Percentiles rank a stretch among this genome's conserved stretches.
phyloP scores from a whole-genome alignment of 1,140 invertebrate species.

The Platyscapa corneri region DNA sequence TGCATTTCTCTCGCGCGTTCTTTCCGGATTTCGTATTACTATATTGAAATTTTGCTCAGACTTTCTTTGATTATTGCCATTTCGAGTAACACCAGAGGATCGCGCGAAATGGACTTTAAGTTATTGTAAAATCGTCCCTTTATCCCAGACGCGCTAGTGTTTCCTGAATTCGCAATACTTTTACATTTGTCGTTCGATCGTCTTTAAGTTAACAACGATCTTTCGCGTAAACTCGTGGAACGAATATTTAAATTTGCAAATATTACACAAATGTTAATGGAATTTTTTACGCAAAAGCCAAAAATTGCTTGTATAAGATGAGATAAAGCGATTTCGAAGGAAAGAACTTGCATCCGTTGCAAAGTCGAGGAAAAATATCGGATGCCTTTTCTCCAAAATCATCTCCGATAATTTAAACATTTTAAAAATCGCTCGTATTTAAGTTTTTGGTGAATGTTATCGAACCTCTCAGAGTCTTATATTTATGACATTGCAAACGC shows the following conservation, averaged over 20 bases:
- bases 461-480: not conserved
- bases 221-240: not conserved
- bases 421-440: not conserved
- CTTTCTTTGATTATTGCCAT: too few species aligned
- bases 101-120: too few species aligned
- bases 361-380: not conserved
- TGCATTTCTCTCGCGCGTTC: too few species aligned
- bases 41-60: too few species aligned
- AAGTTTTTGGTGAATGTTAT: not conserved
- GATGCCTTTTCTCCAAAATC: not conserved
- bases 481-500: not conserved
- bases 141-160: too few species aligned
- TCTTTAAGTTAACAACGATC: not conserved
- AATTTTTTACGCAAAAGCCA: not conserved
- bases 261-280: not conserved
- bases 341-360: not conserved
- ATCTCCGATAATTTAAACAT: not conserved
- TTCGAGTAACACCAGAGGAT: too few species aligned
- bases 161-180: too few species aligned
- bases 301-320: not conserved
- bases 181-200: not conserved
- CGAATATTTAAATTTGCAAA: not conserved
- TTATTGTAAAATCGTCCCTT: too few species aligned
- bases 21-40: too few species aligned
- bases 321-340: not conserved